Evolutionary conservation across 2,113 vertebrate genomes (phyloP).

Genomic region (Corythaixoides concolor): DNA sequence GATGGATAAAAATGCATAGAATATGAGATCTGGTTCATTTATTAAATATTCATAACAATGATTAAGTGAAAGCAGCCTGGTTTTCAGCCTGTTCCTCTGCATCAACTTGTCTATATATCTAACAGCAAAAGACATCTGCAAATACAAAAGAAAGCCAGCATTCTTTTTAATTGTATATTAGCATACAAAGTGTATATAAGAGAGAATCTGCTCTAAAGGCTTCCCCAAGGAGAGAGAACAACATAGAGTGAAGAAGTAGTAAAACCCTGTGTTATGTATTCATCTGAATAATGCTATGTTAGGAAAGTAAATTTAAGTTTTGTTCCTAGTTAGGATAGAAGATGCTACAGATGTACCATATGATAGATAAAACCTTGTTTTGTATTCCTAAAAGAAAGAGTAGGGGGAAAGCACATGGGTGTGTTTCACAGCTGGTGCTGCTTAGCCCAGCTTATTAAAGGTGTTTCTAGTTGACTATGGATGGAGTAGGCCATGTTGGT

Average conservation of each 20-base stretch:
- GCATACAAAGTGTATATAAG: background rate
- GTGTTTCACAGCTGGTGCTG: background rate
- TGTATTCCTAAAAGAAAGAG: background rate
- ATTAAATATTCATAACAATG: conserved; percentile 30
- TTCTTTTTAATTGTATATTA: background rate
- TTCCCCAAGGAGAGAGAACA: background rate
- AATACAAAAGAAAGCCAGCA: background rate
- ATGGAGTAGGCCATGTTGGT: background rate
- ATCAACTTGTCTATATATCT: background rate
- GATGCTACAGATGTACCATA: background rate
- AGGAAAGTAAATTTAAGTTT: background rate
- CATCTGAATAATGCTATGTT: background rate
- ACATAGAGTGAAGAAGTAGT: background rate
- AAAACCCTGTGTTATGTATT: background rate
- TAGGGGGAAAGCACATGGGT: rapidly evolving
- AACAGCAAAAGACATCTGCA: background rate
- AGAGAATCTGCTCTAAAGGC: background rate
- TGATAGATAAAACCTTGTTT: background rate
- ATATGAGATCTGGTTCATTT: background rate
- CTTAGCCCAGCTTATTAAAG: background rate
- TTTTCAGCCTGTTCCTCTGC: background rate
- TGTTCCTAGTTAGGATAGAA: background rate
- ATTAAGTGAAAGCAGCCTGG: background rate
- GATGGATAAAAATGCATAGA: conserved; percentile 6
- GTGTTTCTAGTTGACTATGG: background rate